Percentiles rank a stretch among this genome's conserved stretches.
Evolutionary conservation across 37 sponge, comb jelly and placozoan genomes (phyloP).

Genomic region (Eunapius fragilis): DNA sequence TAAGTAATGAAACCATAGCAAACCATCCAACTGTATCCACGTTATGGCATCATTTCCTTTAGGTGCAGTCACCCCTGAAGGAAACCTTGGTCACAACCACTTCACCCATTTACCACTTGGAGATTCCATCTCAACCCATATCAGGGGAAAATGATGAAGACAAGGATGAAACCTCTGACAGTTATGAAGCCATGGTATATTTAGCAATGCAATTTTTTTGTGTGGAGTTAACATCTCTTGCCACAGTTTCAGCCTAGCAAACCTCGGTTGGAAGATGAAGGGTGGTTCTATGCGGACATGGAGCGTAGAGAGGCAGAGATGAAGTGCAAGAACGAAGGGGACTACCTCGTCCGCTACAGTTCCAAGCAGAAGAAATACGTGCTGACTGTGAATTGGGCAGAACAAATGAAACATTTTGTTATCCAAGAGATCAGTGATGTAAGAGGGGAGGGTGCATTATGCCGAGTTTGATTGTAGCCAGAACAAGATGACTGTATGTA

Average conservation of each 20-base stretch:
- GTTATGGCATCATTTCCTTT: too few relatives aligned
- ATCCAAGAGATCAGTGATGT: slow-evolving; percentile 79
- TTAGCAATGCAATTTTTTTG: not conserved
- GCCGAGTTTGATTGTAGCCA: too few relatives aligned
- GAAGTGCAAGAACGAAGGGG: slow-evolving; percentile 80
- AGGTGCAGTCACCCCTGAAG: too few relatives aligned
- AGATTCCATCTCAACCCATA: not conserved
- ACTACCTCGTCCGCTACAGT: slow-evolving; percentile 87
- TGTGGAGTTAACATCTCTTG: not conserved
- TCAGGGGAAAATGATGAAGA: not conserved
- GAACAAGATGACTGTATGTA: too few relatives aligned
- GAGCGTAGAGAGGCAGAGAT: slow-evolving; percentile 78
- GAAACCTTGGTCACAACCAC: too few relatives aligned
- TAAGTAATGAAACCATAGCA: too few relatives aligned
- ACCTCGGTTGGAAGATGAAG: slow-evolving; percentile 71
- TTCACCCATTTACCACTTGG: not conserved
- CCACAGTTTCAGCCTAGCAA: not conserved
- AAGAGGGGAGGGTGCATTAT: too few relatives aligned
- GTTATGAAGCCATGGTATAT: not conserved
- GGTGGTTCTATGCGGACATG: slow-evolving; percentile 90
- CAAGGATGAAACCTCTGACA: not conserved
- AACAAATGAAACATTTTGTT: slow-evolving; percentile 78
- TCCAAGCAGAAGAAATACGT: slow-evolving; percentile 67
- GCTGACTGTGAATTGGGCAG: slow-evolving; percentile 70
- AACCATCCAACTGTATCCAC: too few relatives aligned